Evolutionary conservation across 2,888 invertebrate species (phyloP), one percentile per base, ranked within the genome.

Genomic region (Bedellia somnulentella): DNA sequence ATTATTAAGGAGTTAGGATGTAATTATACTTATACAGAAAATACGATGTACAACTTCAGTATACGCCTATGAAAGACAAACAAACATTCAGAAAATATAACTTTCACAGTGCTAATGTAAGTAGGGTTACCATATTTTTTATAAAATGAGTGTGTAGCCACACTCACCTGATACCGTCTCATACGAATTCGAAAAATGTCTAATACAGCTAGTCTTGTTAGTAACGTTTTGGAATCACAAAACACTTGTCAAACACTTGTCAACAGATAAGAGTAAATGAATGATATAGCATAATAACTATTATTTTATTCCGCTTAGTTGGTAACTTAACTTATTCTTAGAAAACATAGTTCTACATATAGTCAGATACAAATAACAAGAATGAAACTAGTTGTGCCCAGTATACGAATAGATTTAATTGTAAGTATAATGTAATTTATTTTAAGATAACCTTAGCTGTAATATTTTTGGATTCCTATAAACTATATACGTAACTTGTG

Each of bases 401-500:
- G 75, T 75, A 75, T 75, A 75, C 75, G 75, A 75, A 67, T 75
- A 75, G 70, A 52, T 62, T 61, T 56, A 63, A 53, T 50, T 35
- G 64, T 63, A 6, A 18, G 18, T 18, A 6, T 66, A 59, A 55
- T 57, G 52, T 71, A 70, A 71, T 70, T 73, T 73, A 73, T 73
- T 64, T 57, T 75, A 73, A 75, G 75, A 68, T 61, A 70, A 67
- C 67, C 15, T 59, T 75, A 71, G 71, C 49, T 44, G 53, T 75
- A 75, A 75, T 75, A 73, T 75, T 75, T 75, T 75, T 73, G 71
- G 73, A 75, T 73, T 75, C 75, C 75, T 75, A 75, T 73, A 75
- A 67, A 18, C 18, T 5, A 61, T 73, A 68, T 71, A 73, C 73
- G 71, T 75, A 73, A 70, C 52, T 56, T 62, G 56, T 60, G 52